Percentiles rank a stretch among this genome's conserved stretches.
phyloP scores from a whole-genome alignment of 2,113 vertebrate species.

The Epinephelus moara region DNA sequence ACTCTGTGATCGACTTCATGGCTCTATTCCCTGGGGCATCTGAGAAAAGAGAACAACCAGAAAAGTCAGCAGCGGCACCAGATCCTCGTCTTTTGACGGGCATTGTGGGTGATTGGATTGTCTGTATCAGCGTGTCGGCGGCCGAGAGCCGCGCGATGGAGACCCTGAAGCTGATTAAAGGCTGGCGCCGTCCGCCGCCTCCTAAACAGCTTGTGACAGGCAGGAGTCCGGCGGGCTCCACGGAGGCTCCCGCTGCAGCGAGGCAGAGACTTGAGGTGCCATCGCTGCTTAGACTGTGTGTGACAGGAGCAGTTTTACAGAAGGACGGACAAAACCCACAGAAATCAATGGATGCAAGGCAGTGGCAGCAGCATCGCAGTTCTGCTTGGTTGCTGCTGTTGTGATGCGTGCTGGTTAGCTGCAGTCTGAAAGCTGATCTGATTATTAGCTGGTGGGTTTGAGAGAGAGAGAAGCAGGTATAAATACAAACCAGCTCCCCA shows the following conservation, averaged over 20 bases:
- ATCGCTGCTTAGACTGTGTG: slow-evolving; percentile 44
- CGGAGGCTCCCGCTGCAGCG: slow-evolving; percentile 37
- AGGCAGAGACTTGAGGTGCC: slow-evolving; percentile 37
- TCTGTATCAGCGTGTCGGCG: slow-evolving; percentile 71
- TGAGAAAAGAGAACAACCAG: slow-evolving; percentile 20
- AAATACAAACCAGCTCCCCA: slow-evolving; percentile 41
- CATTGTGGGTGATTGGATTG: slow-evolving; percentile 74
- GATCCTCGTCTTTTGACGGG: slow-evolving; percentile 65
- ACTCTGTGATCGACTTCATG: neutral
- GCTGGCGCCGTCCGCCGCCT: slow-evolving; percentile 44
- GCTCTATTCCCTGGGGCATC: slow-evolving; percentile 43
- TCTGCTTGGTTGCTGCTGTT: slow-evolving; percentile 11
- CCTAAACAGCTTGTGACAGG: slow-evolving; percentile 79
- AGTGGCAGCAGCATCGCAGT: neutral
- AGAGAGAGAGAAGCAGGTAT: neutral
- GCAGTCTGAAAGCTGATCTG: slow-evolving; percentile 42
- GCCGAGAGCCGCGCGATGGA: slow-evolving; percentile 51
- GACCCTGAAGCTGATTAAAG: slow-evolving; percentile 77
- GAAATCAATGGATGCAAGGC: slow-evolving; percentile 52
- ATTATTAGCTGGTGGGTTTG: slow-evolving; percentile 31
- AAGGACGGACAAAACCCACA: slow-evolving; percentile 43
- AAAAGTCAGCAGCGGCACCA: slow-evolving; percentile 41
- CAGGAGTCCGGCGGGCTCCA: slow-evolving; percentile 54
- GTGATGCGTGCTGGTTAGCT: neutral
- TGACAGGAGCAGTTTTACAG: slow-evolving; percentile 51